A percentile compares a stretch with the other conserved stretches of the same genome.
phyloP scores from a whole-genome alignment of 92 coral and sea anemone genomes.

The Porites cylindrica region DNA sequence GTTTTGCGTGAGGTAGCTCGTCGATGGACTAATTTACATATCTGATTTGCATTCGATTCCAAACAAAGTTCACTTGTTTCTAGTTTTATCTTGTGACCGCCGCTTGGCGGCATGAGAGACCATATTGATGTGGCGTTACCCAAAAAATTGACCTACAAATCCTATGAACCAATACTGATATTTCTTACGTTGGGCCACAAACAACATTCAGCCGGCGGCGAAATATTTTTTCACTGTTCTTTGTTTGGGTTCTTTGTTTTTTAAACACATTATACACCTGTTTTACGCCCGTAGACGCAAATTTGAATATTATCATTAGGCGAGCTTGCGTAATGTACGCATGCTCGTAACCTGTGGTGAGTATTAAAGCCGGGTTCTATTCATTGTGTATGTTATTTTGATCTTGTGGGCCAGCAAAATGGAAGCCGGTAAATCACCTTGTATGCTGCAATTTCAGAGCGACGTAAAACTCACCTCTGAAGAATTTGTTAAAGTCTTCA shows the following conservation, averaged over 20 bases:
- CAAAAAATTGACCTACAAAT: neutral
- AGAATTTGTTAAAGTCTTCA: constrained; percentile 68
- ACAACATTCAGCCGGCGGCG: neutral
- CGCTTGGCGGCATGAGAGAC: neutral
- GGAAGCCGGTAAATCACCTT: constrained; percentile 32
- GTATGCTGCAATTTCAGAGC: constrained; percentile 53
- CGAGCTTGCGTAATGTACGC: constrained; percentile 5
- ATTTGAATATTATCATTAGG: constrained; percentile 33
- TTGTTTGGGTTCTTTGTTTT: neutral
- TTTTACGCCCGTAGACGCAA: constrained; percentile 11
- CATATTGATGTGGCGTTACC: neutral
- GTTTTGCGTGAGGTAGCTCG: constrained; percentile 5
- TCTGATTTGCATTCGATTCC: constrained; percentile 38
- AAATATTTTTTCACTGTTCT: neutral
- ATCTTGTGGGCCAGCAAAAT: constrained; percentile 37
- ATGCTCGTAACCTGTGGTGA: constrained; percentile 18
- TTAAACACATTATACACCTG: constrained; percentile 13
- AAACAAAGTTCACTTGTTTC: constrained; percentile 27
- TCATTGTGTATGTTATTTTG: constrained; percentile 36
- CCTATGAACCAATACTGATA: neutral
- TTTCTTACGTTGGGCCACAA: neutral
- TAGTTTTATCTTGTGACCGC: constrained; percentile 17
- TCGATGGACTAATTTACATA: constrained; percentile 8
- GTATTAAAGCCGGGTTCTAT: constrained; percentile 14
- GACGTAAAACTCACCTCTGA: constrained; percentile 57